Conservation (phyloP, 1,140 invertebrate genomes). For the Cecropterus lyciades region DNA sequence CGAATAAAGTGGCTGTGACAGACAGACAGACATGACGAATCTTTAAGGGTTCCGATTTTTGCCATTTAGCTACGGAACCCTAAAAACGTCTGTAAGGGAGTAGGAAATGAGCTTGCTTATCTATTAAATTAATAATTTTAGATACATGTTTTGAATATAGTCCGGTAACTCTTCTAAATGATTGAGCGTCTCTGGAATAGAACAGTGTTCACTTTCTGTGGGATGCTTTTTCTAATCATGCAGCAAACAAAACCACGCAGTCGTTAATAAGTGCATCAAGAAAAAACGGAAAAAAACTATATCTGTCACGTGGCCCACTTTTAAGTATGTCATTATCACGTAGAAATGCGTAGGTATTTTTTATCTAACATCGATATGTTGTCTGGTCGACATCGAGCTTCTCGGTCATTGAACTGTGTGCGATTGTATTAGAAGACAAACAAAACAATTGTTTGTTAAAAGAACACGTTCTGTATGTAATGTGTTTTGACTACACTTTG, state of each 20-base stretch:
- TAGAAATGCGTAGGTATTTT: neutral
- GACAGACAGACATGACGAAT: too few relatives aligned
- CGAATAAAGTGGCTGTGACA: too few relatives aligned
- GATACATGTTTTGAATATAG: too few relatives aligned
- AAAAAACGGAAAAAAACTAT: neutral
- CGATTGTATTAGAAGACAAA: neutral
- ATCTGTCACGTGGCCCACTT: neutral
- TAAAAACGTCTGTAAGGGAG: too few relatives aligned
- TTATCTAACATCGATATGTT: neutral
- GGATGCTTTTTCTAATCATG: too few relatives aligned
- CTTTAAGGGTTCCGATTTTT: too few relatives aligned
- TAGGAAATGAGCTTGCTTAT: too few relatives aligned
- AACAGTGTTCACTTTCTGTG: too few relatives aligned
- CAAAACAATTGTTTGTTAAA: conserved; percentile 1
- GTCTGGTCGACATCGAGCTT: neutral
- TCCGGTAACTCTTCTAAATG: too few relatives aligned
- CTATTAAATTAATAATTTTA: too few relatives aligned
- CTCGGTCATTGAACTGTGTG: neutral
- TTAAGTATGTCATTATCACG: neutral
- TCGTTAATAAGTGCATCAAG: neutral
- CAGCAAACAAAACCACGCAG: neutral
- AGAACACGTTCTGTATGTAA: neutral
- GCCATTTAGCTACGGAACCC: too few relatives aligned
- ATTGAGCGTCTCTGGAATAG: too few relatives aligned
- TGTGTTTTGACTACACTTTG: neutral